phyloP scores from a whole-genome alignment of 2,888 invertebrate genomes.

The Stomorhina lunata region DNA sequence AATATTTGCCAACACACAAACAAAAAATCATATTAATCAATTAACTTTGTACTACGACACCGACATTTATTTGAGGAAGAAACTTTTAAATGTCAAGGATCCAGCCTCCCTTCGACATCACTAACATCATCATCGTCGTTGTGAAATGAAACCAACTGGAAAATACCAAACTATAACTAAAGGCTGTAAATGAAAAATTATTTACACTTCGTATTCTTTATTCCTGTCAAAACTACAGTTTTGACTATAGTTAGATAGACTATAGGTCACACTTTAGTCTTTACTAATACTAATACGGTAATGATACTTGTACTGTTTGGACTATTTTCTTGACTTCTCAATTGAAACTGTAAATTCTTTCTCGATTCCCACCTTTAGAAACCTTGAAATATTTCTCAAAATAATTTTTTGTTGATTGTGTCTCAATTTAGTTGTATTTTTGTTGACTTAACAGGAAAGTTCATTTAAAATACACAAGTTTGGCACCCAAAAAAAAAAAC shows the following conservation, averaged over 20 bases:
- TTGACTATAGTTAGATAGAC: too few species aligned
- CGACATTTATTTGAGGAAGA: not conserved
- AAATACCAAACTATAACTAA: too few species aligned
- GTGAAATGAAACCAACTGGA: not conserved
- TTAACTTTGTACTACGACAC: not conserved
- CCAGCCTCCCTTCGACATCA: not conserved
- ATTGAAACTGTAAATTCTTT: too few species aligned
- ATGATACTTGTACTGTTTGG: too few species aligned
- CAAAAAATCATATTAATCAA: not conserved
- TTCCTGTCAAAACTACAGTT: too few species aligned
- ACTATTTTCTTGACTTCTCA: too few species aligned
- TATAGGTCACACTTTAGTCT: too few species aligned
- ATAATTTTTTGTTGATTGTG: slow-evolving; percentile 8
- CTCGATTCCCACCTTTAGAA: too few species aligned
- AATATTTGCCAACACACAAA: not conserved
- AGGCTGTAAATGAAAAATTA: too few species aligned
- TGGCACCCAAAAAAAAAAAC: not conserved
- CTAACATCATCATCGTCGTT: not conserved
- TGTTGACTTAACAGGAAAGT: slow-evolving; percentile 34
- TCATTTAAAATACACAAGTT: slow-evolving; percentile 36
- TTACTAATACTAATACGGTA: too few species aligned
- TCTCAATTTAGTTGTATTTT: slow-evolving; percentile 5
- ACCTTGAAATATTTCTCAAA: slow-evolving; percentile 30
- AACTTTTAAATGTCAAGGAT: slow-evolving; percentile 18
- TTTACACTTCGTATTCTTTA: too few species aligned